phyloP scores from a whole-genome alignment of 2,113 vertebrate genomes.

The Eolophus roseicapilla region DNA sequence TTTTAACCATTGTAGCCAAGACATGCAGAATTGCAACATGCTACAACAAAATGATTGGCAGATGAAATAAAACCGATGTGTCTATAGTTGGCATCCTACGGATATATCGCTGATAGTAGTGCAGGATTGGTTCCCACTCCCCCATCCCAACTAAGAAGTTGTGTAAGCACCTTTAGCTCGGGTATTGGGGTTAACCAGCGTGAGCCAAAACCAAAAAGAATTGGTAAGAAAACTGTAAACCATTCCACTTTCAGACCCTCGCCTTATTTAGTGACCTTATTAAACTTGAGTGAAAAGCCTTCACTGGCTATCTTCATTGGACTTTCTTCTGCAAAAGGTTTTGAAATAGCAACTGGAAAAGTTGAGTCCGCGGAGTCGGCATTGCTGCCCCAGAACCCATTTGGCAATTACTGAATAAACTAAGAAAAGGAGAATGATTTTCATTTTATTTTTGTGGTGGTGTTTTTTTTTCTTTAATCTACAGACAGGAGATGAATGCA shows the following conservation, averaged over 20 bases:
- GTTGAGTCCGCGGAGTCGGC: conserved; percentile 15
- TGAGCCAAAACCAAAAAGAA: background rate
- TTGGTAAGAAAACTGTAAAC: background rate
- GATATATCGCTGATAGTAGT: background rate
- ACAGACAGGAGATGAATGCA: conserved; percentile 64
- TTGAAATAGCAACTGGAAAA: conserved; percentile 43
- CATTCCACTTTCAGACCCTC: background rate
- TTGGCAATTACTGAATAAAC: conserved; percentile 55
- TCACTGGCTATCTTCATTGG: background rate
- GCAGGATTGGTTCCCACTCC: conserved; percentile 39
- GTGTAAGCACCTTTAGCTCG: conserved; percentile 59
- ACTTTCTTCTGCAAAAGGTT: background rate
- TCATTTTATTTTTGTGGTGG: background rate
- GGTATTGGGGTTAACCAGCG: background rate
- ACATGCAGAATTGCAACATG: conserved; percentile 84
- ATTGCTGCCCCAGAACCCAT: conserved; percentile 39
- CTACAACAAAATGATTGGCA: conserved; percentile 74
- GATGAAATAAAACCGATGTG: conserved; percentile 67
- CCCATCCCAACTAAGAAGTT: conserved; percentile 1
- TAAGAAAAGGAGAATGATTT: conserved; percentile 37
- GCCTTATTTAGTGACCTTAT: background rate
- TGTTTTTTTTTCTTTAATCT: conserved; percentile 4
- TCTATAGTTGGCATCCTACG: conserved; percentile 59
- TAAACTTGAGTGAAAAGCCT: conserved; percentile 24
- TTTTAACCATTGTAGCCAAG: conserved; percentile 83